These are phyloP conservation scores for Muscicapa adusta DNA, from an alignment of 2,113 vertebrate genomes.

Conservation along the genomic window DNA sequence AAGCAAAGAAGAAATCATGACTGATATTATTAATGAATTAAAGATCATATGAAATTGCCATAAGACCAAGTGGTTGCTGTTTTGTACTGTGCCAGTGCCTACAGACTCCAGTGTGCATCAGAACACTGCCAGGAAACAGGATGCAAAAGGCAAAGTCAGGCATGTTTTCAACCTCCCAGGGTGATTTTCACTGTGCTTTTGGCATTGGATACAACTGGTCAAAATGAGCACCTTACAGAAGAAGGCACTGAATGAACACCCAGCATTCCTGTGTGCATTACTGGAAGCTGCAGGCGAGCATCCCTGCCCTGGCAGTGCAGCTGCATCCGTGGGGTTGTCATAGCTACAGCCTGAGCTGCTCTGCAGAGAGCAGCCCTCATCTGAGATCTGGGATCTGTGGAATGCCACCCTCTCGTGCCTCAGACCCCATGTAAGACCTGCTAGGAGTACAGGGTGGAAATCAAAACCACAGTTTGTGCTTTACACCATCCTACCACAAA, in stretches of 20 bases:
- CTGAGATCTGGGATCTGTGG: background rate
- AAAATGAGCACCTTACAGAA: background rate
- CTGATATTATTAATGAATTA: background rate
- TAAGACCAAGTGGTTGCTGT: background rate
- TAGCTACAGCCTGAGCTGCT: background rate
- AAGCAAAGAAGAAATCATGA: background rate
- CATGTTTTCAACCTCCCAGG: background rate
- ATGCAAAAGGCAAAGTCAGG: background rate
- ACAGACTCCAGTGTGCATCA: background rate
- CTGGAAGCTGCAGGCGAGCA: background rate
- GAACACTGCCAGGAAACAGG: background rate
- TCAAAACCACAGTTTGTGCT: background rate
- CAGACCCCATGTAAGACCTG: background rate
- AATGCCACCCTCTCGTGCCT: background rate
- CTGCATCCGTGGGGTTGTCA: background rate
- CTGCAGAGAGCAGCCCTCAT: background rate
- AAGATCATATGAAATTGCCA: background rate
- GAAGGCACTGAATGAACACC: background rate
- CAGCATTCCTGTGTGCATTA: background rate
- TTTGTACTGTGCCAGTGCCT: background rate
- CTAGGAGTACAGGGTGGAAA: fast-evolving
- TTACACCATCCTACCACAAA: background rate
- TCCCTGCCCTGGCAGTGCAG: background rate
- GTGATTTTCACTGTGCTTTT: background rate
- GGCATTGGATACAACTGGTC: background rate